A percentile compares a stretch with the other conserved stretches of the same genome.
Evolutionary conservation across 1,140 invertebrate species (phyloP).

Genomic region (Anastrepha ludens): DNA sequence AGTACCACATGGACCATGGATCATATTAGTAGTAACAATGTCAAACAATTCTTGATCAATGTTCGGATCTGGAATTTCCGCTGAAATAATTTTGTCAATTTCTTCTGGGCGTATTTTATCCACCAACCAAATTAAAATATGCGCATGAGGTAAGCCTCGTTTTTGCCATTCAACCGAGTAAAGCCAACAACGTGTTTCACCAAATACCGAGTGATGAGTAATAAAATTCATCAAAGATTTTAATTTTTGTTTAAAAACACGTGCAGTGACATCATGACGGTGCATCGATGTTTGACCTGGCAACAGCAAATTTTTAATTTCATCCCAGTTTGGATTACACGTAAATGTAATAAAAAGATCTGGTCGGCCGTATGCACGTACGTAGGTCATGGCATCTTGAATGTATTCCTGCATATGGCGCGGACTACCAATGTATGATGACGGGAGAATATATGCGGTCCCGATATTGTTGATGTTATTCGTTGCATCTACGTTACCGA

Average conservation of each 20-base stretch:
- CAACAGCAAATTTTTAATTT: constrained; percentile 68
- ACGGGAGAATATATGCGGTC: constrained; percentile 66
- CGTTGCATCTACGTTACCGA: not conserved
- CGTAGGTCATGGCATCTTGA: constrained; percentile 74
- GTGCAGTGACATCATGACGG: constrained; percentile 67
- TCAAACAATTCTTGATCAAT: constrained; percentile 33
- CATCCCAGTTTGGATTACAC: constrained; percentile 76
- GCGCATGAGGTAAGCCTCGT: no score
- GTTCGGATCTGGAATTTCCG: constrained; percentile 76
- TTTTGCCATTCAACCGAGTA: constrained; percentile 53
- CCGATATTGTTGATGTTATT: constrained; percentile 7
- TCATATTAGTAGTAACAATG: not conserved
- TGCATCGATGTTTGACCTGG: constrained; percentile 63
- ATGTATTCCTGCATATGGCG: constrained; percentile 74
- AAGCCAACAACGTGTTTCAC: constrained; percentile 68
- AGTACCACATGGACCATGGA: not conserved
- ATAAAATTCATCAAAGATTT: constrained; percentile 68
- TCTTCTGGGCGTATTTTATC: no score
- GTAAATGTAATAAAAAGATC: constrained; percentile 75
- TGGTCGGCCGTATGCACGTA: constrained; percentile 72
- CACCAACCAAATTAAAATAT: no score
- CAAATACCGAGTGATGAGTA: constrained; percentile 65
- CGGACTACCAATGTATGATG: constrained; percentile 73
- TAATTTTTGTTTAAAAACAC: constrained; percentile 21
- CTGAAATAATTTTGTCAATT: constrained; percentile 56